phyloP scores from a whole-genome alignment of 2,888 invertebrate species.

The Polyploca ridens region DNA sequence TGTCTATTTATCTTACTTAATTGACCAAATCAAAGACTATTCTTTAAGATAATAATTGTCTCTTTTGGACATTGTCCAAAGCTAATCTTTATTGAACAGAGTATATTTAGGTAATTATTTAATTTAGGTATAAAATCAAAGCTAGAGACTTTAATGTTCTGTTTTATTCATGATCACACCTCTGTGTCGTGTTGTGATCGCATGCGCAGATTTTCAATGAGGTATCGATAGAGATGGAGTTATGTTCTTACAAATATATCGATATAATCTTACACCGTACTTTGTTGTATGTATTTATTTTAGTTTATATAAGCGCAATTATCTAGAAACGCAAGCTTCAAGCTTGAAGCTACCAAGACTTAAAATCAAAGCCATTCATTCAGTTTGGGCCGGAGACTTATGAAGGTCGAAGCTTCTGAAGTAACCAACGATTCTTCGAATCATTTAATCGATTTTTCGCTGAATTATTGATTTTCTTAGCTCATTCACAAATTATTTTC shows the following conservation, averaged over 20 bases:
- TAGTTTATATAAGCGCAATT: too few relatives aligned
- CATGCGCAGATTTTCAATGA: slow-evolving; percentile 56
- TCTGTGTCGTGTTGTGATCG: slow-evolving; percentile 28
- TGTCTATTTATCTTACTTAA: too few relatives aligned
- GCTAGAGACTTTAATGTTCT: not conserved
- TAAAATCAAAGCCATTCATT: too few relatives aligned
- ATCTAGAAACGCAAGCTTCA: too few relatives aligned
- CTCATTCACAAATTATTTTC: too few relatives aligned
- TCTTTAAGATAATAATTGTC: not conserved
- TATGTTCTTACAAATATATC: not conserved
- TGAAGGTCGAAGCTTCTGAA: too few relatives aligned
- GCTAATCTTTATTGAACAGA: not conserved
- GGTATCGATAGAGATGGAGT: slow-evolving; percentile 26
- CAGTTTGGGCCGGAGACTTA: too few relatives aligned
- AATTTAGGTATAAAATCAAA: not conserved
- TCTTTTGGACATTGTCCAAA: not conserved
- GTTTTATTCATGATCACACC: slow-evolving; percentile 5
- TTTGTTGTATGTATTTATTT: not conserved
- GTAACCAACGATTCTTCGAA: too few relatives aligned
- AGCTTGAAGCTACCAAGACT: too few relatives aligned
- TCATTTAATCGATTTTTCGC: too few relatives aligned
- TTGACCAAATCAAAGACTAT: not conserved
- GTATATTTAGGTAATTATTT: not conserved
- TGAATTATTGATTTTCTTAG: too few relatives aligned
- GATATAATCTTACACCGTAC: not conserved